Conservation (phyloP, 2,797 vertebrate species). For the Monodelphis domestica region DNA sequence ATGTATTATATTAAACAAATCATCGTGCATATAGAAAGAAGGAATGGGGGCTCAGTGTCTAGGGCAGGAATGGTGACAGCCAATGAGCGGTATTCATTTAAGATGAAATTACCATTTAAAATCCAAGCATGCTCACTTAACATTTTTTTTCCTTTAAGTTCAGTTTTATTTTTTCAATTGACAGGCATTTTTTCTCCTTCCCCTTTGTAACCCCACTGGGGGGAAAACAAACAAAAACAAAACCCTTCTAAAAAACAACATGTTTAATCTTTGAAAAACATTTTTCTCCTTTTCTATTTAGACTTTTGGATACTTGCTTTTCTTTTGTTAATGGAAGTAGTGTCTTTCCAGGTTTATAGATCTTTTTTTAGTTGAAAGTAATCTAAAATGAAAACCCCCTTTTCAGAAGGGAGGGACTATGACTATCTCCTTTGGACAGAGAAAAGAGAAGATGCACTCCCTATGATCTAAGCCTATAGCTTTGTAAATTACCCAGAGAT, state of each 20-base stretch:
- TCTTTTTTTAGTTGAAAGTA: constrained; percentile 55
- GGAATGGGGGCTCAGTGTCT: background rate
- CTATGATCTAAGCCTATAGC: background rate
- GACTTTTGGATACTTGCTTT: constrained; percentile 27
- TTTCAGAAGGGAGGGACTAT: background rate
- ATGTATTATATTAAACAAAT: too few species aligned
- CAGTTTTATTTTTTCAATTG: background rate
- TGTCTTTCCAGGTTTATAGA: background rate
- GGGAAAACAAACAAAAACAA: background rate
- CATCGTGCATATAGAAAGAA: too few species aligned
- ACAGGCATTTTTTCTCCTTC: background rate
- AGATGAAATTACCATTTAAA: background rate
- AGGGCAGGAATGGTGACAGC: background rate
- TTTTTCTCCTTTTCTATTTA: constrained; percentile 37
- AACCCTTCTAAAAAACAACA: background rate
- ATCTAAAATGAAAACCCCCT: background rate
- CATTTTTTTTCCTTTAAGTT: background rate
- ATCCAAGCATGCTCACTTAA: background rate
- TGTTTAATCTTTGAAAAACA: constrained; percentile 40
- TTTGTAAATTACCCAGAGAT: background rate
- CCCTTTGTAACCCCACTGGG: background rate
- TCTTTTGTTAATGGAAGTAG: background rate
- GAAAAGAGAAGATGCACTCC: background rate
- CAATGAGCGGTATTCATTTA: background rate
- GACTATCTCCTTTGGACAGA: background rate